A percentile compares a stretch with the other conserved stretches of the same genome.
phyloP scores from a whole-genome alignment of 1,140 invertebrate genomes.

The Calycopis cecrops region DNA sequence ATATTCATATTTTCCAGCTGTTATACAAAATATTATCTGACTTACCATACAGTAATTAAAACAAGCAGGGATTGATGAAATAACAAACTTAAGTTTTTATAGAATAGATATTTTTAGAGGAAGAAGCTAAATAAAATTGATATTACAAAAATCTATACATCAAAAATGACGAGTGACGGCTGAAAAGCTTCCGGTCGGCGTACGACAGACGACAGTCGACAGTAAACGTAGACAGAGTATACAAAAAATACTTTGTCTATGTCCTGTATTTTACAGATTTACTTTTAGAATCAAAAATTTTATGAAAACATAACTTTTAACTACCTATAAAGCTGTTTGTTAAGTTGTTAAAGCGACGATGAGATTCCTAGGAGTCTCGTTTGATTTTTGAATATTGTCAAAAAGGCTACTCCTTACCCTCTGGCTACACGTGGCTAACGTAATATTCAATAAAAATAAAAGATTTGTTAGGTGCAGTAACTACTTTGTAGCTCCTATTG shows the following conservation, averaged over 20 bases:
- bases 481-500: too few species aligned
- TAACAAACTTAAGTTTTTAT: neutral
- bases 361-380: too few species aligned
- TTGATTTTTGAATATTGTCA: too few species aligned
- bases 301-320: too few species aligned
- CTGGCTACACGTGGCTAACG: too few species aligned
- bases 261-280: conserved; percentile 13
- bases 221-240: too few species aligned
- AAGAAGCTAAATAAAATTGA: conserved; percentile 28
- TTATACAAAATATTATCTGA: conserved; percentile 4
- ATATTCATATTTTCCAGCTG: conserved; percentile 26
- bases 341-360: too few species aligned
- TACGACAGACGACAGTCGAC: conserved; percentile 16
- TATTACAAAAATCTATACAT: conserved; percentile 52
- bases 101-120: neutral
- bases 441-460: too few species aligned
- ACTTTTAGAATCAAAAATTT: too few species aligned
- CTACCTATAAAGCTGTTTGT: too few species aligned
- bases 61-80: neutral
- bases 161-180: conserved; percentile 44
- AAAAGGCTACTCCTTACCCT: too few species aligned
- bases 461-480: too few species aligned
- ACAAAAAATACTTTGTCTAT: conserved; percentile 19
- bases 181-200: conserved; percentile 45
- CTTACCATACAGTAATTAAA: conserved; percentile 6